Conservation (phyloP, 2,888 invertebrate genomes). For the Carpatolechia fugitivella region DNA sequence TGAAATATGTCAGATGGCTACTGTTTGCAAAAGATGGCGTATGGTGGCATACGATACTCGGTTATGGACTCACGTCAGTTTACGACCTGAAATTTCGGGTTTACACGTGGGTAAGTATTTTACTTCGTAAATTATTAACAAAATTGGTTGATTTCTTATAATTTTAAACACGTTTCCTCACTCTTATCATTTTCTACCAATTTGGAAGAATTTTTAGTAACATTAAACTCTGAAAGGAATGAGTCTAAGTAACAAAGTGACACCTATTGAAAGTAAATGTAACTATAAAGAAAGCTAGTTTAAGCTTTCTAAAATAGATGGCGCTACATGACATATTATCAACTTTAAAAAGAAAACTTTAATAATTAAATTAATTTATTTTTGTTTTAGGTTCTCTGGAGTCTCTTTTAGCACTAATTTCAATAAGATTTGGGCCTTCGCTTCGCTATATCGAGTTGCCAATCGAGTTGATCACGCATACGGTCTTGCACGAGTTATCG, state of each 20-base stretch:
- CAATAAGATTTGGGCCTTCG: constrained; percentile 92
- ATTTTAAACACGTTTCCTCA: too few species aligned
- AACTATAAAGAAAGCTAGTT: too few species aligned
- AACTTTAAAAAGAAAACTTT: background rate
- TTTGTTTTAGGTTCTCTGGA: constrained; percentile 85
- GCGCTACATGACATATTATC: background rate
- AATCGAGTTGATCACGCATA: constrained; percentile 97
- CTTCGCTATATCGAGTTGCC: constrained; percentile 95
- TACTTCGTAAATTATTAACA: background rate
- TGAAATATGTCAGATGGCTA: constrained; percentile 95
- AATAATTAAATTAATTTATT: background rate
- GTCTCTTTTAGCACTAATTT: constrained; percentile 91
- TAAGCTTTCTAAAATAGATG: background rate
- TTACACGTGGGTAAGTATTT: constrained; percentile 86
- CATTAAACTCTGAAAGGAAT: too few species aligned
- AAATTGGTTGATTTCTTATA: too few species aligned
- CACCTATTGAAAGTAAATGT: too few species aligned
- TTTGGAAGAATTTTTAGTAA: too few species aligned
- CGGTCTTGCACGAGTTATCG: constrained; percentile 96
- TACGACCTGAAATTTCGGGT: constrained; percentile 97
- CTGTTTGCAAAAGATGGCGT: constrained; percentile 97
- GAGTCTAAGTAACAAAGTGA: too few species aligned
- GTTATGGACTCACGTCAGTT: constrained; percentile 97
- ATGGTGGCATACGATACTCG: constrained; percentile 96
- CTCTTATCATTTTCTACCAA: too few species aligned